These are phyloP conservation scores for Caenorhabditis latens DNA, from an alignment of 1,140 invertebrate genomes.

Conservation along the genomic window DNA sequence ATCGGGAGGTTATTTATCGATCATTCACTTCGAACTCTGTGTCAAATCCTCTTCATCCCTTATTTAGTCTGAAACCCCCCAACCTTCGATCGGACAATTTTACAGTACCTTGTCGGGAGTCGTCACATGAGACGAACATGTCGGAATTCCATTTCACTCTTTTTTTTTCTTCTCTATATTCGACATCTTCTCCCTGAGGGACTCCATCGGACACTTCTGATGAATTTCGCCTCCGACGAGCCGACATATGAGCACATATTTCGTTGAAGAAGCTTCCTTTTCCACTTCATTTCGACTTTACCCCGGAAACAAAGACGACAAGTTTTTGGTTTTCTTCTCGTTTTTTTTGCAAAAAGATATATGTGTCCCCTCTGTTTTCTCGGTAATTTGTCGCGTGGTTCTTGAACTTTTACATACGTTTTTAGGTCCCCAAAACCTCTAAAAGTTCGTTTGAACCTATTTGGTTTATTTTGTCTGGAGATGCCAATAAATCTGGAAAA, in stretches of 20 bases:
- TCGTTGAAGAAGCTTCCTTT: conserved; percentile 20
- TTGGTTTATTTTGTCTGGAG: not conserved
- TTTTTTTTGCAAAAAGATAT: conserved; percentile 28
- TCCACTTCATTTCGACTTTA: conserved; percentile 44
- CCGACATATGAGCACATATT: conserved; percentile 52
- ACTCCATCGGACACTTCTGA: conserved; percentile 47
- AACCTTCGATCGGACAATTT: not conserved
- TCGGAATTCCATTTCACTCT: conserved; percentile 6
- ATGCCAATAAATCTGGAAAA: conserved; percentile 28
- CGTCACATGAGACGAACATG: conserved; percentile 8
- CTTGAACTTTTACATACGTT: not conserved
- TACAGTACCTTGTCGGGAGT: conserved; percentile 11
- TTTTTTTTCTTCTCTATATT: conserved; percentile 20
- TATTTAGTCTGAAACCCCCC: no score
- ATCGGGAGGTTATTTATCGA: no score
- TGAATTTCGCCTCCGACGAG: conserved; percentile 41
- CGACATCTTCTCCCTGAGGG: conserved; percentile 42
- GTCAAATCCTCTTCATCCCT: no score
- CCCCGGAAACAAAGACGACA: conserved; percentile 19
- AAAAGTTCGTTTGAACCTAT: not conserved
- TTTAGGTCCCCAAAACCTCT: not conserved
- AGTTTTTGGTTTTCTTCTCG: conserved; percentile 18
- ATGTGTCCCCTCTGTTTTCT: conserved; percentile 1
- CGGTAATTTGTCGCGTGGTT: conserved; percentile 35
- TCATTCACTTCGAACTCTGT: no score